Evolutionary conservation across 1,140 invertebrate genomes (phyloP).

Genomic region (Apis cerana): DNA sequence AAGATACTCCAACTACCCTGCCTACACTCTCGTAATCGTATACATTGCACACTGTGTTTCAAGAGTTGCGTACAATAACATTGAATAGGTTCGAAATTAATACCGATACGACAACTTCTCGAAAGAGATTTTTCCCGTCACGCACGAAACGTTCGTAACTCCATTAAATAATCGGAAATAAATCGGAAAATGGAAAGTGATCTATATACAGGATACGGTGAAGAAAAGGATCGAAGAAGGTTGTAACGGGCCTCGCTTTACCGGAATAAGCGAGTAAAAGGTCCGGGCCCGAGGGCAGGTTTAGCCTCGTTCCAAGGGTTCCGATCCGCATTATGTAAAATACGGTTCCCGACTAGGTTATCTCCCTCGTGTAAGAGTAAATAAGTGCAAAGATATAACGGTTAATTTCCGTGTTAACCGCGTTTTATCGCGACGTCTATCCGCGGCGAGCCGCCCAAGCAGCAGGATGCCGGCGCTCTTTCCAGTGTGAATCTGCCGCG

Average conservation of each 20-base stretch:
- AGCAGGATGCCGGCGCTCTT: slow-evolving; percentile 70
- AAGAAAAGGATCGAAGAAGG: slow-evolving; percentile 20
- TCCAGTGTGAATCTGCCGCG: slow-evolving; percentile 61
- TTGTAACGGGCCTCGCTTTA: slow-evolving; percentile 18
- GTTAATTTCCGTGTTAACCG: slow-evolving; percentile 80
- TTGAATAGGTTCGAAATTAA: no score
- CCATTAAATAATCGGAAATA: no score
- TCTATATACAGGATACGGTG: neutral
- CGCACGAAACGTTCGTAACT: no score
- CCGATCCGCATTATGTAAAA: slow-evolving; percentile 59
- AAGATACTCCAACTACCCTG: no score
- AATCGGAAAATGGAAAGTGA: no score
- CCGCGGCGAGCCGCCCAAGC: slow-evolving; percentile 72
- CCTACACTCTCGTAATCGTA: no score
- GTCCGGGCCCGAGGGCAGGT: slow-evolving; percentile 4
- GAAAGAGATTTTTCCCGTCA: no score
- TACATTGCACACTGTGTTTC: no score
- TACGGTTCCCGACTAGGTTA: slow-evolving; percentile 53
- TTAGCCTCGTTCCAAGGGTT: no score
- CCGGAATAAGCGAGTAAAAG: slow-evolving; percentile 10
- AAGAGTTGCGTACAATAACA: no score
- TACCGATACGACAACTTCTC: no score
- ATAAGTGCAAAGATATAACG: slow-evolving; percentile 81
- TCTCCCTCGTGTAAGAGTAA: slow-evolving; percentile 70
- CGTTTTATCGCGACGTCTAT: slow-evolving; percentile 79